Base-by-base conservation (phyloP, 2,113 vertebrate genomes). In the Burhinus oedicnemus region DNA sequence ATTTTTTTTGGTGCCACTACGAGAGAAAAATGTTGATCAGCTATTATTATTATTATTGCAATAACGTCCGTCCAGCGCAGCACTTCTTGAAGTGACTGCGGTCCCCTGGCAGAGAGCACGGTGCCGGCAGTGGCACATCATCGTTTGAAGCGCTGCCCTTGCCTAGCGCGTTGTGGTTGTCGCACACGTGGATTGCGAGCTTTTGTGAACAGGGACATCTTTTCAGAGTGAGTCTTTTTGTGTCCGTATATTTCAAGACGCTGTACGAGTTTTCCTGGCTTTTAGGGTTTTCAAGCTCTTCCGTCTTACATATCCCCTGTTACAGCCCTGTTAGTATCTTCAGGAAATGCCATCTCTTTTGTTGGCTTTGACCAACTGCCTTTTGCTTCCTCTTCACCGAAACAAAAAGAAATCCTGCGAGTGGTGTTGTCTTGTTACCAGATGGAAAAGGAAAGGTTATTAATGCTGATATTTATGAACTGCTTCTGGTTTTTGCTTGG, bases 1-100 rank as follows among this genome's bases (percentile, higher is more conserved):
- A 51, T 15, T 68, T 27, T 26, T 47, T 69, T 74, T n/a, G 3
- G 23, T 45, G 27, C 30, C 2, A 3, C 4, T 52, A 55, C 55
- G 25, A 10, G 36, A 65, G 12, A 44, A 72, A 51, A 58, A 36
- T 19, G 21, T 51, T 57, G 34, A 44, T 57, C 30, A 17, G 11
- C 8, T n/a, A 8, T 16, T 52, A 21, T 18, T 44, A 11, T 23
- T 49, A 11, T 27, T 57, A 10, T 52, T 45, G 14, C 14, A 47
- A 2, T 40, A 32, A 22, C 0, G 3, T 36, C 51, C 66, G 20
- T 26, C 38, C 8, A 27, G 38, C 9, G 79, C 6, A 5, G 54
- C 12, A 5, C n/a, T 54, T 19, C 34, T 55, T 7, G 40, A 36
- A 38, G 9, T 9, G 29, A 3, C 29, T 3, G 26, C 0, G 0